phyloP scores from a whole-genome alignment of 2,113 vertebrate genomes.

The Tetraodon nigroviridis region DNA sequence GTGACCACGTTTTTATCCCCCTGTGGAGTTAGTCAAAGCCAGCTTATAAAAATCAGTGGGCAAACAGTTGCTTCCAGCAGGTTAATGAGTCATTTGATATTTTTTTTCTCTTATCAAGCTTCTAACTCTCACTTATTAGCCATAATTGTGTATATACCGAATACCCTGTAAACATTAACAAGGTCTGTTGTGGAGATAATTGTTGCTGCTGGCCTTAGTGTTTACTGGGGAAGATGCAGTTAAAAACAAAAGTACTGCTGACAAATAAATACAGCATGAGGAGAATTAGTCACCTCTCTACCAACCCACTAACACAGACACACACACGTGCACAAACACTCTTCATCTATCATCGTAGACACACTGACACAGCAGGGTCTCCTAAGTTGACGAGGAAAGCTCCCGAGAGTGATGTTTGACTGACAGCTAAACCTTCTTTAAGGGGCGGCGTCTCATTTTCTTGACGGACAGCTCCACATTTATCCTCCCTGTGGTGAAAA shows the following conservation, averaged over 20 bases:
- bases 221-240: constrained; percentile 28
- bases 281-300: constrained; percentile 31
- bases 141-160: constrained; percentile 27
- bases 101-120: constrained; percentile 33
- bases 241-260: constrained; percentile 48
- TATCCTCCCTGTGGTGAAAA: constrained; percentile 61
- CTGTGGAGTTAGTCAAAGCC: constrained; percentile 33
- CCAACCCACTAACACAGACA: constrained; percentile 8
- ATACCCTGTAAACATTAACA: constrained; percentile 26
- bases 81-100: constrained; percentile 57
- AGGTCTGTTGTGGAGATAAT: constrained; percentile 33
- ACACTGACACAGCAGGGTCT: constrained; percentile 60
- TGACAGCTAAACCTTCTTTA: constrained; percentile 65
- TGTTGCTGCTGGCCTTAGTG: constrained; percentile 19
- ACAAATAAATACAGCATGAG: constrained; percentile 38
- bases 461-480: constrained; percentile 65
- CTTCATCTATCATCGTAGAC: constrained; percentile 48
- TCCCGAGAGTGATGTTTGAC: constrained; percentile 54
- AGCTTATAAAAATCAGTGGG: constrained; percentile 35
- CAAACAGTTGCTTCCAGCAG: constrained; percentile 37
- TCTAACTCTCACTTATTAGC: constrained; percentile 30
- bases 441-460: constrained; percentile 55
- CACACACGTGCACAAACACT: constrained; percentile 26
- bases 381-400: constrained; percentile 39
- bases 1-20: constrained; percentile 27